Conservation (phyloP, 2,797 vertebrate genomes). For the Podargus strigoides region DNA sequence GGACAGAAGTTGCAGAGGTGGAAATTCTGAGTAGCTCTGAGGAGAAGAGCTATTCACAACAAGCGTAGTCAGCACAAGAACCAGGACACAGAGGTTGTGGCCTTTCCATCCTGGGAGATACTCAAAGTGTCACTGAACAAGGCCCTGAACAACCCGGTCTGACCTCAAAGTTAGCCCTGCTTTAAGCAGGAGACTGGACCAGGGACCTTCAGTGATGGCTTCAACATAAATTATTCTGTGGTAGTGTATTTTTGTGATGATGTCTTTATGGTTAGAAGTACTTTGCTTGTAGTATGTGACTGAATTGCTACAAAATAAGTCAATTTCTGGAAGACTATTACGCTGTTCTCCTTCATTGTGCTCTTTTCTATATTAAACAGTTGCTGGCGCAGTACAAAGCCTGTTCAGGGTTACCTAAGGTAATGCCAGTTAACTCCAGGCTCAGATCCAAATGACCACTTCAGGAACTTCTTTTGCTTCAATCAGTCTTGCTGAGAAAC, state of each 20-base stretch:
- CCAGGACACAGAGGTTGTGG: background rate
- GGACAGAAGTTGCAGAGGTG: accelerated
- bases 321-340: background rate
- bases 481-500: constrained; percentile 21
- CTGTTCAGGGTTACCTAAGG: constrained; percentile 4
- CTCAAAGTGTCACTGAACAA: background rate
- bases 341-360: background rate
- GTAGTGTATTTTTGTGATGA: background rate
- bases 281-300: background rate
- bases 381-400: constrained; percentile 1
- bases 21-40: background rate
- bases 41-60: background rate
- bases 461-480: constrained; percentile 10
- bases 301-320: background rate
- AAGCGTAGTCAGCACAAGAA: background rate
- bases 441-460: constrained; percentile 23
- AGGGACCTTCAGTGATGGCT: background rate
- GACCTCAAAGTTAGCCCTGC: background rate
- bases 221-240: background rate
- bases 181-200: background rate
- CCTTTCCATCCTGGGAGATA: background rate
- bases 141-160: background rate
- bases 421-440: background rate
- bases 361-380: background rate
- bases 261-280: background rate